Conservation (phyloP, 2,797 vertebrate species). For the Sebastes vulpes region DNA sequence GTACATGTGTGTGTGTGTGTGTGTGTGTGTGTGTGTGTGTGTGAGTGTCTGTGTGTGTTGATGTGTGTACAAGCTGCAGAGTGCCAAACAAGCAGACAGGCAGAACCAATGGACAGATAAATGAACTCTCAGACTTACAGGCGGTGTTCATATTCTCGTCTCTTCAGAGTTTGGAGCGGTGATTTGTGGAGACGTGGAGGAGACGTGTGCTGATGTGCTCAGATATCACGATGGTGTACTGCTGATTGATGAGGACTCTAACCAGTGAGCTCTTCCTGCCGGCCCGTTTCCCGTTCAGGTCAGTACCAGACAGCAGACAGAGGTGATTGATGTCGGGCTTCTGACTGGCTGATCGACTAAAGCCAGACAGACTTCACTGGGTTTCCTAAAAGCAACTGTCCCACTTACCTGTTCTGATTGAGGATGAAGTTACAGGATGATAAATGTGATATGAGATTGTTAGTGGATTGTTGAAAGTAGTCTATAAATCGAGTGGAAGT, state of each 20-base stretch:
- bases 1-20: background rate
- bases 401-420: background rate
- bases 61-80: background rate
- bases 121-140: background rate
- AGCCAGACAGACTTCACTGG: background rate
- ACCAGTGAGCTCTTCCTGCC: background rate
- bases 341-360: background rate
- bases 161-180: background rate
- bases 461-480: background rate
- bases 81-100: slow-evolving; percentile 1
- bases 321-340: background rate
- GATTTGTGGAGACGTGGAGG: slow-evolving; percentile 17
- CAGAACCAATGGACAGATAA: background rate
- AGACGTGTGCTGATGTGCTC: background rate
- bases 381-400: slow-evolving; percentile 2
- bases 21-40: too few species aligned
- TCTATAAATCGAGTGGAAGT: background rate
- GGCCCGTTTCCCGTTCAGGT: slow-evolving; percentile 27
- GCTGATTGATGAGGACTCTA: slow-evolving; percentile 35
- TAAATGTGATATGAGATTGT: background rate
- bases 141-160: background rate
- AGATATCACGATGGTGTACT: background rate
- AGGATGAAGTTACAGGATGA: background rate
- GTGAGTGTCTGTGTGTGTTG: background rate
- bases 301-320: slow-evolving; percentile 16